A percentile compares a stretch with the other conserved stretches of the same genome.
Evolutionary conservation across 2,888 invertebrate genomes (phyloP).

Genomic region (Diloba caeruleocephala): DNA sequence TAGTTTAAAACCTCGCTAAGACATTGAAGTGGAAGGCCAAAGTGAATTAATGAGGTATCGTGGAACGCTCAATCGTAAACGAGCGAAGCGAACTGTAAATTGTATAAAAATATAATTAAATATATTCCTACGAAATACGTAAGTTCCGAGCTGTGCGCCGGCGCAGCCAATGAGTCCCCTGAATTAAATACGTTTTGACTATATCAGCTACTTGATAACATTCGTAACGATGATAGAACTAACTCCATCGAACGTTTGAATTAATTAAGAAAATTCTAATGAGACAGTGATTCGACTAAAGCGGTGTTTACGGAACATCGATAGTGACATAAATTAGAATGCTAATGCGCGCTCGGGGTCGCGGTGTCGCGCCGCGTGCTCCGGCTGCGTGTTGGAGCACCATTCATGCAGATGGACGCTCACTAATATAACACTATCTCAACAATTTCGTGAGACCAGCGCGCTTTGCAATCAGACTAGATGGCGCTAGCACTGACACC

Average conservation of each 20-base stretch:
- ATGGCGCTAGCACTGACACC: slow-evolving; percentile 19
- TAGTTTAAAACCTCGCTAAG: neutral
- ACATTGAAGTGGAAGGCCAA: slow-evolving; percentile 1
- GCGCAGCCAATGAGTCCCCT: neutral
- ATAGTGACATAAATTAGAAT: slow-evolving; percentile 67
- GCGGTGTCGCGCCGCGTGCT: slow-evolving; percentile 13
- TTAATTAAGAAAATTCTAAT: slow-evolving; percentile 46
- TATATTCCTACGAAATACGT: too few relatives aligned
- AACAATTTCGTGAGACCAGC: neutral
- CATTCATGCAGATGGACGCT: slow-evolving; percentile 7
- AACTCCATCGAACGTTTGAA: slow-evolving; percentile 24
- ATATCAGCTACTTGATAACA: slow-evolving; percentile 1
- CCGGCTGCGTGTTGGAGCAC: slow-evolving; percentile 16
- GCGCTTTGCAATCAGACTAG: slow-evolving; percentile 3
- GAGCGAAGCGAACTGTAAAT: slow-evolving; percentile 2
- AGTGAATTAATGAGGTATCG: slow-evolving; percentile 9
- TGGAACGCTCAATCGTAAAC: slow-evolving; percentile 4
- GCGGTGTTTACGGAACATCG: slow-evolving; percentile 60
- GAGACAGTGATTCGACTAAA: slow-evolving; percentile 59
- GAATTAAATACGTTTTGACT: slow-evolving; percentile 1
- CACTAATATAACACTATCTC: slow-evolving; percentile 1
- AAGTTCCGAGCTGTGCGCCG: neutral
- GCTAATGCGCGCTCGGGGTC: slow-evolving; percentile 57
- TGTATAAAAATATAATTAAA: neutral
- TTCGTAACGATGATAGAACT: slow-evolving; percentile 20